Base-by-base conservation (phyloP, 2,888 invertebrate genomes). In the Aphidoletes aphidimyza region DNA sequence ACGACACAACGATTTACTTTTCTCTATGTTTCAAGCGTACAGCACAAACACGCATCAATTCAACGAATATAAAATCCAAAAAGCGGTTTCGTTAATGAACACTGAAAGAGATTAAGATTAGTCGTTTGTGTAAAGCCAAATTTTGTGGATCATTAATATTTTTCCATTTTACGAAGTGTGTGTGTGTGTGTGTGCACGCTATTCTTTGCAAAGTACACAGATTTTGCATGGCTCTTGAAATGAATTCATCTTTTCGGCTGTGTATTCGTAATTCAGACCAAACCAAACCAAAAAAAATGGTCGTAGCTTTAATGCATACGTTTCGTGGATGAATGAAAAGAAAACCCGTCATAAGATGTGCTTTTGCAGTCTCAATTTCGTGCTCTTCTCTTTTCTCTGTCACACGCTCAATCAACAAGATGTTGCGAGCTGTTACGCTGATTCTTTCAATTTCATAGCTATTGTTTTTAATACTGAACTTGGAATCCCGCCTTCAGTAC, bases 61-160 rank as follows among this genome's bases (percentile, higher is more conserved):
- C 69, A 69, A 69, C 26, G 69, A 69, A 69, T 54, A 54, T 54
- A 54, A 69, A 69, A 69, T 69, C 69, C 22, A 81, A 37, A 22
- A 37, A 81, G 81, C 39, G 81, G 37, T 81, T 81, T 81, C 81
- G 39, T 81, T 81, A 81, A 81, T 81, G 81, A 81, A 81, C 81
- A 83, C 45, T 42, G 84, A 49, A 83, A 37, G 84, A 84, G 84
- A 84, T 84, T 84, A 84, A 83, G 84, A 84, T 84, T 84, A 83
- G 84, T 84, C 84, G 83, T 84, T 78, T 84, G 39, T 84, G 84
- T 42, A 78, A 84, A 69, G 84, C 69, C 69, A 54, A 34, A 39
- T 84, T 84, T 84, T 84, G 84, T 84, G 84, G 84, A 84, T 84
- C 84, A 84, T 84, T 84, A 84, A 84, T 84, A 54, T 84, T 84